Percentiles rank a stretch among this genome's conserved stretches.
phyloP scores from a whole-genome alignment of 2,888 invertebrate species.

The Drosophila helvetica region DNA sequence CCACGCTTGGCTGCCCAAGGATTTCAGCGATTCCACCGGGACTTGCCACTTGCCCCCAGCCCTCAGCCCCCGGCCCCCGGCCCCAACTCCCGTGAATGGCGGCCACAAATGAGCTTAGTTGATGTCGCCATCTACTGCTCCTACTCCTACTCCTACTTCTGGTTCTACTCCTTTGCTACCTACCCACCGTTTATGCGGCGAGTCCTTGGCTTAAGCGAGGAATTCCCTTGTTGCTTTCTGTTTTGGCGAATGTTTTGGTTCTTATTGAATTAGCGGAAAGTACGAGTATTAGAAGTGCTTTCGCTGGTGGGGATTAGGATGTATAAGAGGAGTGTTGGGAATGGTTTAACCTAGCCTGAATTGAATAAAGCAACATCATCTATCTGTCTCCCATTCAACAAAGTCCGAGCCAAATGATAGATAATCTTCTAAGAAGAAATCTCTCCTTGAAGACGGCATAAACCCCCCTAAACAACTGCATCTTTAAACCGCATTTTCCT shows the following conservation, averaged over 20 bases:
- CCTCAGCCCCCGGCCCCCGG: not conserved
- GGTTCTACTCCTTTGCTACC: not conserved
- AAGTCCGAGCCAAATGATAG: no score
- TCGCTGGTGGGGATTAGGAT: not conserved
- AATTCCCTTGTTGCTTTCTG: conserved; percentile 6
- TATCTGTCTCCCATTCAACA: no score
- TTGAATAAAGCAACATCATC: no score
- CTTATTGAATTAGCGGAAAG: conserved; percentile 28
- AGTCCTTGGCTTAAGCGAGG: conserved; percentile 7
- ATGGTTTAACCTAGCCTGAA: no score
- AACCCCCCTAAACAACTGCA: not conserved
- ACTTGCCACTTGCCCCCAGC: conserved; percentile 6
- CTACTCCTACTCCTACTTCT: not conserved
- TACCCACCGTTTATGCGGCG: conserved; percentile 10
- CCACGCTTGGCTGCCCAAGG: conserved; percentile 34
- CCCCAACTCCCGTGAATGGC: conserved; percentile 13
- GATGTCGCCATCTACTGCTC: conserved; percentile 13
- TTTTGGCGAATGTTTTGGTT: not conserved
- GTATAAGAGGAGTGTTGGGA: not conserved
- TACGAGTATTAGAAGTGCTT: not conserved
- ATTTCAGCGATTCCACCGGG: conserved; percentile 8
- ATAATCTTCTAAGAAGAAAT: not conserved
- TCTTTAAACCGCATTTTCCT: not conserved
- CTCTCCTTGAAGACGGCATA: not conserved
- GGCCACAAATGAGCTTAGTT: conserved; percentile 46